Conservation (phyloP, 2,113 vertebrate species). For the Taxidea taxus region DNA sequence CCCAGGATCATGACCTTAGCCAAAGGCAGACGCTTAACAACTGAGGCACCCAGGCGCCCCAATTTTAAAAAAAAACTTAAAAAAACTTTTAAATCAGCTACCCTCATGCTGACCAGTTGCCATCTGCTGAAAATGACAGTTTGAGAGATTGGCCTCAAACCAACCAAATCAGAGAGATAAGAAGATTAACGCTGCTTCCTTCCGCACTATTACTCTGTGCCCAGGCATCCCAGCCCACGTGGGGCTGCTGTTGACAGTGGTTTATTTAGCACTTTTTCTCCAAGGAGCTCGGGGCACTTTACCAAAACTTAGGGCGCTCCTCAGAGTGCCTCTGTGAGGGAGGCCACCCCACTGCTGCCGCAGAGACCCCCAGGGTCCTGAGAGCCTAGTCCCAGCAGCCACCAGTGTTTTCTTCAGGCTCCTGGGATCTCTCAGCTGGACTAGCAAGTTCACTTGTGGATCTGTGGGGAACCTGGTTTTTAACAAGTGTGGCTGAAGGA, state of each 20-base stretch:
- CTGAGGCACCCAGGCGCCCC: no score
- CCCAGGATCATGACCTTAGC: no score
- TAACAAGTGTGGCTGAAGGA: not conserved
- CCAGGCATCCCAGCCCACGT: not conserved
- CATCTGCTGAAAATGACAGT: conserved; percentile 22
- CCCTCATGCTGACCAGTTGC: not conserved
- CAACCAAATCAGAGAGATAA: conserved; percentile 25
- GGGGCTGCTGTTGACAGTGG: not conserved
- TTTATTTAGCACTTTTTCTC: conserved; percentile 35
- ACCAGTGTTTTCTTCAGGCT: not conserved
- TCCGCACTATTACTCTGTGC: not conserved
- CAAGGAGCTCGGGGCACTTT: not conserved
- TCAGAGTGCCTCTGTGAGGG: not conserved
- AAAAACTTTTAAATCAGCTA: not conserved
- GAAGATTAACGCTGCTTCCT: not conserved
- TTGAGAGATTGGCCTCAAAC: conserved; percentile 5
- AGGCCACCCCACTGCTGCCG: not conserved
- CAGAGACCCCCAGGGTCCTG: not conserved
- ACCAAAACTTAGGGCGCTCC: not conserved
- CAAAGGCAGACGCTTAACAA: no score
- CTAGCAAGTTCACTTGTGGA: not conserved
- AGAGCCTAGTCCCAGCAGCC: not conserved
- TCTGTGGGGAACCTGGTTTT: not conserved
- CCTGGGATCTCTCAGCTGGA: not conserved
- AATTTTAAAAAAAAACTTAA: not conserved